phyloP scores from a whole-genome alignment of 2,888 invertebrate species.

The Drymonia ruficornis region DNA sequence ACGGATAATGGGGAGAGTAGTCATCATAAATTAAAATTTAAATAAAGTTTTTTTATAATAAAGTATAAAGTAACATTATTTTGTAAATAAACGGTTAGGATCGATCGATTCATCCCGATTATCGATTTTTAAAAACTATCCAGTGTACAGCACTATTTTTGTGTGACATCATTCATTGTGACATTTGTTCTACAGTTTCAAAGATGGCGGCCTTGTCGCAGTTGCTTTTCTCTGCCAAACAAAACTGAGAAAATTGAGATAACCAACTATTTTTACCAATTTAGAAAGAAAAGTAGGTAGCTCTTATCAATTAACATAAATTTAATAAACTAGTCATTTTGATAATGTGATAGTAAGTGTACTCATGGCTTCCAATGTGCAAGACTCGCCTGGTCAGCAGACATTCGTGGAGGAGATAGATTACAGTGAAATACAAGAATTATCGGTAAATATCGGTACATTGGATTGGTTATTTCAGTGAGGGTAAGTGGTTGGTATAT shows the following conservation, averaged over 20 bases:
- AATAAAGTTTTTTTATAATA: too few relatives aligned
- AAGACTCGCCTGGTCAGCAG: conserved; percentile 80
- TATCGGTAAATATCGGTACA: conserved; percentile 84
- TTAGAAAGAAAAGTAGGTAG: conserved; percentile 49
- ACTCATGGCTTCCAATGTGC: conserved; percentile 83
- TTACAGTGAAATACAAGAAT: conserved; percentile 89
- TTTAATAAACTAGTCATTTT: conserved; percentile 66
- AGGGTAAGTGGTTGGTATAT: conserved; percentile 19
- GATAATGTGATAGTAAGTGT: conserved; percentile 82
- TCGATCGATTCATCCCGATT: not conserved
- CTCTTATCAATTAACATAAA: conserved; percentile 46
- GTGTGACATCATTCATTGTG: conserved; percentile 53
- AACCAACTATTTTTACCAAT: conserved; percentile 65
- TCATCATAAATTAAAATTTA: too few relatives aligned
- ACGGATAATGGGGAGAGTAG: too few relatives aligned
- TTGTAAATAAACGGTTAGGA: too few relatives aligned
- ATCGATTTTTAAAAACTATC: not conserved
- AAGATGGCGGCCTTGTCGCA: conserved; percentile 84
- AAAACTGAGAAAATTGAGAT: conserved; percentile 75
- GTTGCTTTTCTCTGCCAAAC: conserved; percentile 82
- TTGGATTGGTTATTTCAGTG: conserved; percentile 8
- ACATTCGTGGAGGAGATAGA: conserved; percentile 91
- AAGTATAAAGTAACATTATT: too few relatives aligned
- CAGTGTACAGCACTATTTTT: conserved; percentile 33
- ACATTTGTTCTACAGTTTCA: conserved; percentile 69